Evolutionary conservation across 2,113 vertebrate species (phyloP).

Genomic region (Uropsilus gracilis): DNA sequence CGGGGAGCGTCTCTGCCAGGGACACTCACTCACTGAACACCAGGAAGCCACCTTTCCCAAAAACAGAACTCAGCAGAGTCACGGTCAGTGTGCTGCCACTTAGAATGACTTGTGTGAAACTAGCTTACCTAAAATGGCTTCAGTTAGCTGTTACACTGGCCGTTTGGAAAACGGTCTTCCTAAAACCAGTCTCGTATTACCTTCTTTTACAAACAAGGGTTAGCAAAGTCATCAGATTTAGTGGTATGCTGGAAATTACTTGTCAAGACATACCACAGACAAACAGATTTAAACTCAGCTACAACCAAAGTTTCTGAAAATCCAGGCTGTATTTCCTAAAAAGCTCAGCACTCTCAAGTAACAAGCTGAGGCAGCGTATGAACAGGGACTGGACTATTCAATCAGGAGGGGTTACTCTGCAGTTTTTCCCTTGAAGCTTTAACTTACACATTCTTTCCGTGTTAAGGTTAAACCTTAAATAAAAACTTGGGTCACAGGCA

Average conservation of each 20-base stretch:
- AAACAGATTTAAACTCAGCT: slow-evolving; percentile 13
- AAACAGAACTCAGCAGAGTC: background rate
- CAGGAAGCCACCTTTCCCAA: background rate
- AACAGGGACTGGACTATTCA: background rate
- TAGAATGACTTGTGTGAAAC: background rate
- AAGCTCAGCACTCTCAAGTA: background rate
- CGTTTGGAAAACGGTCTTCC: background rate
- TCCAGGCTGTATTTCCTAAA: background rate
- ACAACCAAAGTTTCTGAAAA: slow-evolving; percentile 21
- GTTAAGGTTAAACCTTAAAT: slow-evolving; percentile 25
- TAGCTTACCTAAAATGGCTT: background rate
- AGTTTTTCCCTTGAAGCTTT: background rate
- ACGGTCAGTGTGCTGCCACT: background rate
- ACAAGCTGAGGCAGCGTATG: background rate
- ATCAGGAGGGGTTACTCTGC: background rate
- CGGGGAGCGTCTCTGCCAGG: background rate
- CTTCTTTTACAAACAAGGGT: background rate
- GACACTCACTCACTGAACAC: background rate
- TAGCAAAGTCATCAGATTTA: background rate
- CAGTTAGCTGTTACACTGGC: background rate
- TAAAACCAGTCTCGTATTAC: background rate
- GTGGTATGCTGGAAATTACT: background rate
- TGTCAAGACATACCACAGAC: slow-evolving; percentile 36
- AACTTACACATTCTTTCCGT: background rate
- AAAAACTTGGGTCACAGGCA: slow-evolving; percentile 61